Conservation (phyloP, 2,888 invertebrate genomes). For the Drosophila nr. fundita region DNA sequence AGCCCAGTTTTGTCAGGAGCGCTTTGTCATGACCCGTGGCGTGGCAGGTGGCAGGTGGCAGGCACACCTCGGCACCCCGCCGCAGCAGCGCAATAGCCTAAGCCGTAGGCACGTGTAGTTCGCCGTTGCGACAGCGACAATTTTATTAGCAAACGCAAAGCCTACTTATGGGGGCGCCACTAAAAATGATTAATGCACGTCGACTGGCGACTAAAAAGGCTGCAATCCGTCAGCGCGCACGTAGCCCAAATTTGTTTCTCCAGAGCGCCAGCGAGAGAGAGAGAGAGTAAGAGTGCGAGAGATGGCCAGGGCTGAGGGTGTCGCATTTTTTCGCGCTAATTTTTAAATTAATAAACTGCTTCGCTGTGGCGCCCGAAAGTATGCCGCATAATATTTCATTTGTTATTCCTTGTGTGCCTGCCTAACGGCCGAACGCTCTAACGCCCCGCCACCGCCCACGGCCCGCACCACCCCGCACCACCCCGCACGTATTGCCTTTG, state of each 20-base stretch:
- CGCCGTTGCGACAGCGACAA: slow-evolving; percentile 61
- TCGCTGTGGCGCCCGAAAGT: slow-evolving; percentile 72
- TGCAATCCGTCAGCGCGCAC: slow-evolving; percentile 78
- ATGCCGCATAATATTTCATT: slow-evolving; percentile 81
- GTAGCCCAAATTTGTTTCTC: slow-evolving; percentile 71
- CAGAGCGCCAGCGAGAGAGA: background rate
- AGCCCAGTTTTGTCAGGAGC: slow-evolving; percentile 58
- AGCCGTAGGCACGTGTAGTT: slow-evolving; percentile 58
- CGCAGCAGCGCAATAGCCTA: background rate
- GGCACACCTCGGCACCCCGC: slow-evolving; percentile 49
- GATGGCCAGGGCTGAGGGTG: background rate
- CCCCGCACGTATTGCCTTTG: slow-evolving; percentile 61
- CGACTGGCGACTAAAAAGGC: slow-evolving; percentile 75
- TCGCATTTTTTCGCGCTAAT: slow-evolving; percentile 73
- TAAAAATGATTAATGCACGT: slow-evolving; percentile 82
- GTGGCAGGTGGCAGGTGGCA: slow-evolving; percentile 50
- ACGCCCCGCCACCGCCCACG: background rate
- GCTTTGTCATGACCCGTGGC: slow-evolving; percentile 72
- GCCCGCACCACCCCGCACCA: background rate
- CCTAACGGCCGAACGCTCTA: slow-evolving; percentile 15
- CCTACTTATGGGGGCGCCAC: slow-evolving; percentile 79
- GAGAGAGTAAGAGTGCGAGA: no score
- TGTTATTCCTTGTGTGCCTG: slow-evolving; percentile 73
- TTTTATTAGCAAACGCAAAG: slow-evolving; percentile 79
- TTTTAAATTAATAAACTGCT: slow-evolving; percentile 80